These are phyloP conservation scores for Eretmochelys imbricata DNA, from an alignment of 2,113 vertebrate genomes.

Conservation along the genomic window DNA sequence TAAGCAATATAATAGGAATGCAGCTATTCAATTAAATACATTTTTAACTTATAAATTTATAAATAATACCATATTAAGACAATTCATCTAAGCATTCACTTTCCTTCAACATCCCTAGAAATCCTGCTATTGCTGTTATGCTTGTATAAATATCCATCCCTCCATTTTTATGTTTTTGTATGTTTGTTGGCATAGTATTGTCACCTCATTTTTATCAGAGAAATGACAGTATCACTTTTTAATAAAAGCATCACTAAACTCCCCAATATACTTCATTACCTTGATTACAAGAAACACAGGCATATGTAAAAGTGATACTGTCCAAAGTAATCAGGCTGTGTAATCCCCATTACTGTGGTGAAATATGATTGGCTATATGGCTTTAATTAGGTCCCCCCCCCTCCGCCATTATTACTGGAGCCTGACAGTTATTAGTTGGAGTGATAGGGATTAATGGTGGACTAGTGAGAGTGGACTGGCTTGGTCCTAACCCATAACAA, in stretches of 20 bases:
- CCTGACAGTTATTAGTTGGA: not conserved
- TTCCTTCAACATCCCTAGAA: slow-evolving; percentile 80
- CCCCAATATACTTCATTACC: not conserved
- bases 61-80: slow-evolving; percentile 60
- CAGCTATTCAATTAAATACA: slow-evolving; percentile 64
- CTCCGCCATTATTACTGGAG: not conserved
- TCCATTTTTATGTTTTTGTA: slow-evolving; percentile 74
- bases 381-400: not conserved
- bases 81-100: slow-evolving; percentile 80
- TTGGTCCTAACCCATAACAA: not conserved
- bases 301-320: slow-evolving; percentile 79
- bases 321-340: slow-evolving; percentile 51
- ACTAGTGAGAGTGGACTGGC: not conserved
- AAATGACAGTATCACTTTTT: slow-evolving; percentile 81
- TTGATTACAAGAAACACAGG: not conserved
- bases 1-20: slow-evolving; percentile 60
- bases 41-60: slow-evolving; percentile 62
- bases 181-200: slow-evolving; percentile 70
- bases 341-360: slow-evolving; percentile 79
- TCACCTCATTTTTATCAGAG: slow-evolving; percentile 64
- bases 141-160: slow-evolving; percentile 75
- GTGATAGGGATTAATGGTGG: not conserved
- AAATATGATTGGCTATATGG: slow-evolving; percentile 56
- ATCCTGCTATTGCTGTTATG: slow-evolving; percentile 85
- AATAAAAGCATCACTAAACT: not conserved